Conservation (phyloP, 1,140 invertebrate species). For the Apocrypta bakeri region DNA sequence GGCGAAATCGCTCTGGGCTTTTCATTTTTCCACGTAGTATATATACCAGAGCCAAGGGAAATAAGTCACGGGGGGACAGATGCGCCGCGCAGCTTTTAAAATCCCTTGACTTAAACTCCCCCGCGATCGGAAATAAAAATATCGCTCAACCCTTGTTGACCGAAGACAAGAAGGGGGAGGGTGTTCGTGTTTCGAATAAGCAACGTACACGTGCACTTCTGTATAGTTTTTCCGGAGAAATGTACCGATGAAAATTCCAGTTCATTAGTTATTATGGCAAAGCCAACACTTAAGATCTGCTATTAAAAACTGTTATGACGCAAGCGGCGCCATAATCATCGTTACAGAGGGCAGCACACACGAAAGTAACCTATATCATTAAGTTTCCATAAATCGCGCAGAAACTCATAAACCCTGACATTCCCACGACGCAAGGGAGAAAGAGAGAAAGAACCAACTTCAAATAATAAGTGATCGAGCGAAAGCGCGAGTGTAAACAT, state of each 20-base stretch:
- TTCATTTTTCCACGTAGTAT: not conserved
- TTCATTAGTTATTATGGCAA: not conserved
- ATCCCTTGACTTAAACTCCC: not conserved
- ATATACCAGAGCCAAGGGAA: not conserved
- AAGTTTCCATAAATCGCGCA: not conserved
- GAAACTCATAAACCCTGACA: not conserved
- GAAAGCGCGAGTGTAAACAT: not conserved
- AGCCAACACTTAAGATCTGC: not conserved
- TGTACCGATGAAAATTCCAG: not conserved
- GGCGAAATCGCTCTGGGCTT: not conserved
- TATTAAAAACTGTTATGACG: not conserved
- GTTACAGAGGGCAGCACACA: not conserved
- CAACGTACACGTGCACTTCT: too few relatives aligned
- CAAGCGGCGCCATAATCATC: not conserved
- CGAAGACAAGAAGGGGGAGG: not conserved
- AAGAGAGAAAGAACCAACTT: not conserved
- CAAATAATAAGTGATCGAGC: not conserved
- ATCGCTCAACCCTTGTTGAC: not conserved
- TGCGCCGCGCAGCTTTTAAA: constrained; percentile 31
- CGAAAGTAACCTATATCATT: not conserved
- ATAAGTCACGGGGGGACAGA: constrained; percentile 26
- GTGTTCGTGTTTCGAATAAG: too few relatives aligned
- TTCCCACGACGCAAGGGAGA: not conserved
- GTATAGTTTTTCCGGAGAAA: not conserved
- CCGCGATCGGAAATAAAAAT: constrained; percentile 11